Percentiles rank a stretch among this genome's conserved stretches.
phyloP scores from a whole-genome alignment of 2,797 vertebrate genomes.

The Tinamus major region DNA sequence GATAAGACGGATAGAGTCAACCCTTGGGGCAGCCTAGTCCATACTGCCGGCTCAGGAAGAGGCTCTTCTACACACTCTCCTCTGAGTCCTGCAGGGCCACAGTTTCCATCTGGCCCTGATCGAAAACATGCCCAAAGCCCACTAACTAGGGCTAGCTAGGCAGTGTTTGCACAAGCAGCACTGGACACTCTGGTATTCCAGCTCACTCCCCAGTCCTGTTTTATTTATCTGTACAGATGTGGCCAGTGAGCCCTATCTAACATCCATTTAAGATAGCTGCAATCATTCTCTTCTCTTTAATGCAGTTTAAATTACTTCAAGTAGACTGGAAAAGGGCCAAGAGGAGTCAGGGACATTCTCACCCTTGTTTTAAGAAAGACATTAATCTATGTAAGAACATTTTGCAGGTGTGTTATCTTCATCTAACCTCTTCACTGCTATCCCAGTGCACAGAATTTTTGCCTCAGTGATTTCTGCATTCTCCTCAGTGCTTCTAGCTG shows the following conservation, averaged over 20 bases:
- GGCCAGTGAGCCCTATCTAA: constrained; percentile 1
- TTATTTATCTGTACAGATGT: constrained; percentile 22
- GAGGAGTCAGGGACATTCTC: neutral
- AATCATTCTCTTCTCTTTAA: constrained; percentile 2
- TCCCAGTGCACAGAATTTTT: neutral
- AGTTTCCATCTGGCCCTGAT: neutral
- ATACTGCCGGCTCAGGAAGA: neutral
- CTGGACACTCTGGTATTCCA: neutral
- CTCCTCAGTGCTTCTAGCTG: neutral
- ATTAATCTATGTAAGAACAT: neutral
- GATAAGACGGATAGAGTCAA: neutral
- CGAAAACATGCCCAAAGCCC: neutral
- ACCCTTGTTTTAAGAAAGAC: neutral
- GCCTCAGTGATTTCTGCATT: neutral
- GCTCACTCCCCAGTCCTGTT: neutral
- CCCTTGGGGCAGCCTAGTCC: neutral
- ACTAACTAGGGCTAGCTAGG: neutral
- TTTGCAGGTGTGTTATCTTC: neutral
- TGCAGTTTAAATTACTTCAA: constrained; percentile 19
- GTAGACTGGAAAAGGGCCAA: neutral
- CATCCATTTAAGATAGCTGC: neutral
- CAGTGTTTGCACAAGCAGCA: neutral
- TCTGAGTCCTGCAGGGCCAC: neutral
- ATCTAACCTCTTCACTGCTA: neutral
- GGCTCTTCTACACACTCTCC: neutral